A percentile compares a stretch with the other conserved stretches of the same genome.
Evolutionary conservation across 2,888 invertebrate genomes (phyloP).

Genomic region (Anaspis maculata): DNA sequence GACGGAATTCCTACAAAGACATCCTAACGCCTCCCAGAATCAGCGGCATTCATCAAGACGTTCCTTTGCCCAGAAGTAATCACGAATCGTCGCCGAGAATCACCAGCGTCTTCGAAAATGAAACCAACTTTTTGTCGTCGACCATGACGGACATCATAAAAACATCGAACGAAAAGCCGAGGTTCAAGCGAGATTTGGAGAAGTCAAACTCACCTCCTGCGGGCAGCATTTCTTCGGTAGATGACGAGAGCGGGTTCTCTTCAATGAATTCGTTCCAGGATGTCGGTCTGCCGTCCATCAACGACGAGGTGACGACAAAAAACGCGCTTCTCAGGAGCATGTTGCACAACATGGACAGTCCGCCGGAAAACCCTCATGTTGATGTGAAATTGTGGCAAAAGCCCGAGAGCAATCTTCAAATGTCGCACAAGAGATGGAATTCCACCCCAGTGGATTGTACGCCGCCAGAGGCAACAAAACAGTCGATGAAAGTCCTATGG

Average conservation of each 20-base stretch:
- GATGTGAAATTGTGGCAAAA: constrained; percentile 35
- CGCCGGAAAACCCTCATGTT: too few relatives aligned
- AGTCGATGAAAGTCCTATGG: constrained; percentile 33
- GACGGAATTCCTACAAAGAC: constrained; percentile 12
- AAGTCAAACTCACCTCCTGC: constrained; percentile 24
- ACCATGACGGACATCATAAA: constrained; percentile 10
- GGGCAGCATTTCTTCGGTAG: constrained; percentile 43
- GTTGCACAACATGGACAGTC: constrained; percentile 24
- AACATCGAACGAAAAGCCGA: constrained; percentile 5
- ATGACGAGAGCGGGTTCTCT: constrained; percentile 80
- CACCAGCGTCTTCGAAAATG: too few relatives aligned
- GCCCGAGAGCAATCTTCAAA: constrained; percentile 18
- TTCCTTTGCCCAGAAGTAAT: neutral
- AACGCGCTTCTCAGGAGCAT: constrained; percentile 31
- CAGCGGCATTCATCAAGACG: too few relatives aligned
- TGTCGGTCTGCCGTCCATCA: constrained; percentile 56
- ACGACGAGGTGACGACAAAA: constrained; percentile 29
- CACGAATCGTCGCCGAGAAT: constrained; percentile 18
- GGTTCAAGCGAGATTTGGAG: constrained; percentile 12
- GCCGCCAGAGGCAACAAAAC: constrained; percentile 11
- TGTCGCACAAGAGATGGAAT: constrained; percentile 34
- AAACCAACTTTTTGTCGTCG: constrained; percentile 17
- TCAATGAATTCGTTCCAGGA: constrained; percentile 81
- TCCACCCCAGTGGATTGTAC: constrained; percentile 27
- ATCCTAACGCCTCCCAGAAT: too few relatives aligned